Evolutionary conservation across 2,888 invertebrate genomes (phyloP).

Genomic region (Sesamia inferens): DNA sequence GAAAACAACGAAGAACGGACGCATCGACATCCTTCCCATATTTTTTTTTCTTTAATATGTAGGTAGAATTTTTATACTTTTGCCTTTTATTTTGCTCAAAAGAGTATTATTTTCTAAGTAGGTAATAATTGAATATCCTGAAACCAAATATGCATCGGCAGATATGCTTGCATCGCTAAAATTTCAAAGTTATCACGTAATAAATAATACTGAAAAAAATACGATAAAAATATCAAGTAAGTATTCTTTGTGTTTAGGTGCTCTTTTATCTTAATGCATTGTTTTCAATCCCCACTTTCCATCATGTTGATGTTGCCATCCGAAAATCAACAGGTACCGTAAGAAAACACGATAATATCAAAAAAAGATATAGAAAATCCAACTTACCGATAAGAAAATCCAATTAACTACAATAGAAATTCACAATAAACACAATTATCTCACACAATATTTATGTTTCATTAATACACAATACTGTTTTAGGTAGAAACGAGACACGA

Average conservation of each 20-base stretch:
- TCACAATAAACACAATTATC: slow-evolving; percentile 58
- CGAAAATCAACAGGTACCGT: slow-evolving; percentile 63
- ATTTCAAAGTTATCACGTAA: not conserved
- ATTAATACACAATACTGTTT: slow-evolving; percentile 56
- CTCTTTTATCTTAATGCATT: slow-evolving; percentile 26
- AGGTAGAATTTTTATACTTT: too few relatives aligned
- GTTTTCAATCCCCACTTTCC: slow-evolving; percentile 31
- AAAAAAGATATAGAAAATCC: slow-evolving; percentile 32
- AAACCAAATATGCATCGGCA: not conserved
- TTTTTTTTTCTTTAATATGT: not conserved
- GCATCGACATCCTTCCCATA: too few relatives aligned
- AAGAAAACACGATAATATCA: slow-evolving; percentile 15
- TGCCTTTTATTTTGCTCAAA: too few relatives aligned
- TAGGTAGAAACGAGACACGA: slow-evolving; percentile 18
- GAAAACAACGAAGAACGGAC: not conserved
- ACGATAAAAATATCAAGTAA: slow-evolving; percentile 16
- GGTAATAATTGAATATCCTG: not conserved
- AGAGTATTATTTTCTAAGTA: not conserved
- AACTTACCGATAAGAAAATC: slow-evolving; percentile 60
- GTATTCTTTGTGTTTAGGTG: slow-evolving; percentile 3
- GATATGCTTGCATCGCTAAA: slow-evolving; percentile 1
- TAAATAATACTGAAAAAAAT: slow-evolving; percentile 5
- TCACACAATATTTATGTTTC: slow-evolving; percentile 58
- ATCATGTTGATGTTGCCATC: slow-evolving; percentile 48
- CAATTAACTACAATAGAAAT: slow-evolving; percentile 32